These are phyloP conservation scores for Sesia apiformis DNA, from an alignment of 2,888 invertebrate species.

Conservation along the genomic window DNA sequence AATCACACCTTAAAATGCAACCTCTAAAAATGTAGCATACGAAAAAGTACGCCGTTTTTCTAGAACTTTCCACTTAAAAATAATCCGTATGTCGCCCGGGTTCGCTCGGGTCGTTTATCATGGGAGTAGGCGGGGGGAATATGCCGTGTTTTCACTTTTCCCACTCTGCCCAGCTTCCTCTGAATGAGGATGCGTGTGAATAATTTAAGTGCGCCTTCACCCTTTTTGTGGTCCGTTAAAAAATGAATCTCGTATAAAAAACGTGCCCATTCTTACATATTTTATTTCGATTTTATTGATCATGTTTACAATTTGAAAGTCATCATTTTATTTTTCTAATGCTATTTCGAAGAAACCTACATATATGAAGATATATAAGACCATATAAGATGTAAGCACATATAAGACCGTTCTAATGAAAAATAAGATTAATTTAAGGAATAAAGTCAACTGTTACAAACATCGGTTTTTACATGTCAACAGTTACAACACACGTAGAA, in stretches of 20 bases:
- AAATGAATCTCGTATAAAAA: slow-evolving; percentile 15
- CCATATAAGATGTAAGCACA: too few relatives aligned
- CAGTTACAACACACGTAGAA: too few relatives aligned
- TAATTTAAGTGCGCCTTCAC: slow-evolving; percentile 40
- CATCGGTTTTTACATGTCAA: too few relatives aligned
- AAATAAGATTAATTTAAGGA: too few relatives aligned
- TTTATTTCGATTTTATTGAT: too few relatives aligned
- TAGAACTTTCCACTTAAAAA: background rate
- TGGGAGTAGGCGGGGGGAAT: slow-evolving; percentile 12
- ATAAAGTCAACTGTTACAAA: too few relatives aligned
- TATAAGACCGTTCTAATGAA: too few relatives aligned
- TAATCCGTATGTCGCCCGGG: background rate
- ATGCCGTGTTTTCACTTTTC: slow-evolving; percentile 37
- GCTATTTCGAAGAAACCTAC: too few relatives aligned
- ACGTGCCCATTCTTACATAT: too few relatives aligned
- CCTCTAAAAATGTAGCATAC: background rate
- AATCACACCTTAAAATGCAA: background rate
- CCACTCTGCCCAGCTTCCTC: slow-evolving; percentile 19
- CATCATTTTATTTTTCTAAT: too few relatives aligned
- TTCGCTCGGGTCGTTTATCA: slow-evolving; percentile 27
- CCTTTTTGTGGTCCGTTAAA: slow-evolving; percentile 33
- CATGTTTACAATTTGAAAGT: too few relatives aligned
- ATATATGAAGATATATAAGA: too few relatives aligned
- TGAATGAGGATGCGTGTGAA: slow-evolving; percentile 37
- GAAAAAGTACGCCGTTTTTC: background rate